Evolutionary conservation across 2,113 vertebrate species (phyloP).

Genomic region (Callithrix jacchus): DNA sequence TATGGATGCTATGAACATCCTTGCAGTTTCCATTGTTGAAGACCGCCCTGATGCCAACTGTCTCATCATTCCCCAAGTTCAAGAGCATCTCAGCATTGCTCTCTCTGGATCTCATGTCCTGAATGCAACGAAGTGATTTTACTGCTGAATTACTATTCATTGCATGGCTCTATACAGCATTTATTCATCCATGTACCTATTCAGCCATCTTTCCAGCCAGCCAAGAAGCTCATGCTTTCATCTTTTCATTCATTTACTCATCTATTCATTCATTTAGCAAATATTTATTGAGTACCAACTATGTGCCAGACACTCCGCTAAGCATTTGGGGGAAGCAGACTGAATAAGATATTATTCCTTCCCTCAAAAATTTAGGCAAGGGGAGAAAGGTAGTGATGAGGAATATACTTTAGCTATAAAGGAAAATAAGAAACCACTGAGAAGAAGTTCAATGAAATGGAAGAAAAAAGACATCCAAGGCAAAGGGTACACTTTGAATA

Average conservation of each 20-base stretch:
- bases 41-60: neutral
- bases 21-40: slow-evolving; percentile 12
- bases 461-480: neutral
- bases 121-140: slow-evolving; percentile 14
- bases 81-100: neutral
- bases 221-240: neutral
- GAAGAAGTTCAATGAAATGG: neutral
- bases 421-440: neutral
- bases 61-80: neutral
- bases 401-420: neutral
- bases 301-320: neutral
- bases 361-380: neutral
- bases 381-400: neutral
- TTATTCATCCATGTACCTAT: neutral
- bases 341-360: neutral
- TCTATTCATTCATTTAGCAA: neutral
- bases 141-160: neutral
- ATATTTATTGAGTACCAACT: neutral
- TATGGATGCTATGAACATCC: neutral
- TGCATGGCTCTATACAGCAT: neutral
- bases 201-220: neutral
- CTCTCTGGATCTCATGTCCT: neutral
- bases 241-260: neutral
- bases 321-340: neutral
- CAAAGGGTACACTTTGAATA: neutral